Base-by-base conservation (phyloP, 2,888 invertebrate genomes). In the Galeruca laticollis region DNA sequence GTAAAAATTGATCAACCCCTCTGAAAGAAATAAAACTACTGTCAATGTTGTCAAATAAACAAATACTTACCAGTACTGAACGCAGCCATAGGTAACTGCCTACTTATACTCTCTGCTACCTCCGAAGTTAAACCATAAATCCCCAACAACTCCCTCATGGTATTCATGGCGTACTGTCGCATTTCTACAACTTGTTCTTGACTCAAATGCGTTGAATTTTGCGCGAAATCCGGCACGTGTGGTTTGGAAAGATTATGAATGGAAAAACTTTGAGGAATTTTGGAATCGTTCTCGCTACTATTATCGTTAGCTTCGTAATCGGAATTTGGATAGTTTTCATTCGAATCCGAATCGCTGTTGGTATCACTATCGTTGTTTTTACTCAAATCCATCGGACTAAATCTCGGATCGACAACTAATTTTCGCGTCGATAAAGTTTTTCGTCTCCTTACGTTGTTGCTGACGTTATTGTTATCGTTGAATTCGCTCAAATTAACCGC, bases 111-210 rank as follows among this genome's bases (percentile, higher is more conserved):
- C 81, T 92, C 92, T 51, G 91, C 90, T 62, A 92, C 90, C 82
- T 92, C 93, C 18, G 90, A 90, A 65, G 91, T 91, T 76, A 93
- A 86, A 21, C 93, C 93, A 82, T 93, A 93, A 78, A 94, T 92
- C 33, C 92, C 92, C 67, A 94, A 86, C 60, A 94, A 85, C 82
- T 94, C 93, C 77, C 92, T 90, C 92, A 94, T 93, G 10, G 93
- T 93, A 77, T 90, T 92, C 87, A 93, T 91, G 3, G 93, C 93
- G 82, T 92, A 93, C 80, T 93, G 93, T 79, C 92, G 89, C 85
- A 94, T 88, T 76, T 90, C 91, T 75, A 88, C 88, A 31, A 83
- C 81, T 70, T 84, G 84, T 59, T 80, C 80, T 62, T 80, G 79
- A 60, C 77, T 79, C 35, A 79, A 76, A 89, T 90, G 75, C 52